These are phyloP conservation scores for Polyergus mexicanus DNA, from an alignment of 1,140 invertebrate species.

Conservation along the genomic window DNA sequence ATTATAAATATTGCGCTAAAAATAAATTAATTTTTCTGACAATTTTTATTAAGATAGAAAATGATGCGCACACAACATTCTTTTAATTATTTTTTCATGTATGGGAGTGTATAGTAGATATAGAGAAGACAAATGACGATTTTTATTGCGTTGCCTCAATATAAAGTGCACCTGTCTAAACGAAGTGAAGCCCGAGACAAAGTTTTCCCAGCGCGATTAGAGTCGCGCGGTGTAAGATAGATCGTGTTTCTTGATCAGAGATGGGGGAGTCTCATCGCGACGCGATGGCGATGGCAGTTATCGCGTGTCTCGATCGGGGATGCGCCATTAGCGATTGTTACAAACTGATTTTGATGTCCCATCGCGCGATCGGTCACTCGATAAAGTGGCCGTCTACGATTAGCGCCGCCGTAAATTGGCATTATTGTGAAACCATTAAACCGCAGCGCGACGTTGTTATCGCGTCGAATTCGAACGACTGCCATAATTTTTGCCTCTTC, in stretches of 20 bases:
- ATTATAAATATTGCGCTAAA: not conserved
- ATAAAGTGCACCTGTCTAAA: slow-evolving; percentile 2
- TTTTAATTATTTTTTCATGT: not conserved
- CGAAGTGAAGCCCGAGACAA: slow-evolving; percentile 1
- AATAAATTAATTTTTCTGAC: not conserved
- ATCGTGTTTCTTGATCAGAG: slow-evolving; percentile 38
- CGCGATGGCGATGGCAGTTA: slow-evolving; percentile 46
- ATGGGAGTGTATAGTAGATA: not conserved
- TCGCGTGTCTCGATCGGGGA: slow-evolving; percentile 56
- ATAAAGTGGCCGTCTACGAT: slow-evolving; percentile 54
- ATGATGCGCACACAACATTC: not conserved
- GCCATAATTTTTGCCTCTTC: not conserved
- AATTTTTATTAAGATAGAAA: not conserved
- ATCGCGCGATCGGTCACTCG: slow-evolving; percentile 37
- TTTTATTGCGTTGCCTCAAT: not conserved
- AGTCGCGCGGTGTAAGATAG: slow-evolving; percentile 34
- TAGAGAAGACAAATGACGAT: not conserved
- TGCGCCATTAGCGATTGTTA: slow-evolving; percentile 68
- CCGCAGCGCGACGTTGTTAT: slow-evolving; percentile 26
- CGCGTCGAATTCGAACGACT: not conserved
- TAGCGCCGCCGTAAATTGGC: slow-evolving; percentile 32
- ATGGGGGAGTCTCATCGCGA: slow-evolving; percentile 22
- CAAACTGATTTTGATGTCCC: slow-evolving; percentile 65
- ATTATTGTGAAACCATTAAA: slow-evolving; percentile 57
- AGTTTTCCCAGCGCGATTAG: slow-evolving; percentile 27